These are phyloP conservation scores for Diachrysia chrysitis DNA, from an alignment of 2,888 invertebrate species.

Conservation along the genomic window DNA sequence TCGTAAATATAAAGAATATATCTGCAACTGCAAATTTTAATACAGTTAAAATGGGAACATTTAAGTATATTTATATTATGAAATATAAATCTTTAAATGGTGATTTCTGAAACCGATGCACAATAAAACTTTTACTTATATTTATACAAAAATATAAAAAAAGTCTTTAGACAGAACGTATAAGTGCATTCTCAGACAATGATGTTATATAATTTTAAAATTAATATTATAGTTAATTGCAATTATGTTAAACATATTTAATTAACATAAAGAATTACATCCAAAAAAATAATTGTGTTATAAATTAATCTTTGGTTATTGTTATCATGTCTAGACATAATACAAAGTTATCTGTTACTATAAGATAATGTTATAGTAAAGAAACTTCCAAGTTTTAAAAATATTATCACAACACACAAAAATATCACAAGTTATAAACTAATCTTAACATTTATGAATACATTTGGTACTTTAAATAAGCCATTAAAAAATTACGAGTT, in stretches of 20 bases:
- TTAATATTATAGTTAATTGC: slow-evolving; percentile 17
- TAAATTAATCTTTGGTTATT: slow-evolving; percentile 25
- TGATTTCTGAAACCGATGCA: slow-evolving; percentile 7
- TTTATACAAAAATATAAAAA: slow-evolving; percentile 44
- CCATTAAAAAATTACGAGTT: slow-evolving; percentile 32
- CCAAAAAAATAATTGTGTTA: slow-evolving; percentile 6
- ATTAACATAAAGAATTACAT: slow-evolving; percentile 47
- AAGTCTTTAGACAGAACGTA: slow-evolving; percentile 23
- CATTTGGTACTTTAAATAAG: slow-evolving; percentile 45
- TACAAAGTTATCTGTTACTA: slow-evolving; percentile 29
- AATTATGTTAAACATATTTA: slow-evolving; percentile 34
- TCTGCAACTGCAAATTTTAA: slow-evolving; percentile 19
- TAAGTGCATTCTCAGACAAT: slow-evolving; percentile 9
- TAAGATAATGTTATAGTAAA: slow-evolving; percentile 46
- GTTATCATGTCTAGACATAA: slow-evolving; percentile 6
- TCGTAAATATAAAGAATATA: slow-evolving; percentile 38
- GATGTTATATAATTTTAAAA: not conserved
- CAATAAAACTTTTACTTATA: slow-evolving; percentile 31
- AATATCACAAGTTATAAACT: slow-evolving; percentile 76
- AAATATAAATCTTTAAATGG: slow-evolving; percentile 27
- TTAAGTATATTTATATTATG: slow-evolving; percentile 15
- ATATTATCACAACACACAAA: slow-evolving; percentile 78
- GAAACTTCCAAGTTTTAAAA: slow-evolving; percentile 49
- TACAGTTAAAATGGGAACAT: slow-evolving; percentile 8
- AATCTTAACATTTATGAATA: slow-evolving; percentile 58